Base-by-base conservation (phyloP, 1,140 invertebrate species). In the Hyphantria cunea region DNA sequence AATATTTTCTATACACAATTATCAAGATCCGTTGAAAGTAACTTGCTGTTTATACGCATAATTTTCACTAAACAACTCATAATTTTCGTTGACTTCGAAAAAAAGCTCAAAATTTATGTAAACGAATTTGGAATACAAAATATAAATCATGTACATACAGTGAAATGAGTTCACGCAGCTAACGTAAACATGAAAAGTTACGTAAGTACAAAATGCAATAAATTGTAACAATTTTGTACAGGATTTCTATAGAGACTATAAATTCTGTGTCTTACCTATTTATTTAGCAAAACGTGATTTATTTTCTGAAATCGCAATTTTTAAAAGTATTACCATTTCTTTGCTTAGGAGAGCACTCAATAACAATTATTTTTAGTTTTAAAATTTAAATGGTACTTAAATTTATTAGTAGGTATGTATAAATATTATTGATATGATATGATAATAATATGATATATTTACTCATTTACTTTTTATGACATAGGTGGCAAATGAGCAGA, bases 141-240 rank as follows among this genome's bases (percentile, higher is more conserved):
- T 56, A 56, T 56, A 56, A 56, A 56, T 56, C 53, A 56, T 56
- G 45, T 56, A 56, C 9, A 56, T 47, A 47, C 53, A 34, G 12
- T 42, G 42, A 47, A 56, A 56, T 56, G 42, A 56, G 53, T 56
- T 56, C 53, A 56, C 53, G 53, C 53, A 56, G 42, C 53, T 47
- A 56, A 56, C 32, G 41, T 47, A 25, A 47, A 47, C 13, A 0
- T n/a, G 31, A 47, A 39, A 49, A 49, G n/a, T 11, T 25, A 32
- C 34, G 39, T 60, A 15, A 42, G 39, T 37, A 60, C 34, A 12
- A 60, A 60, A 32, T 60, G 49, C 48, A 50, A 60, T 51, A 60
- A 60, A 60, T 60, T 17, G 37, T 11, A 12, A 51, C 49, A 60
- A 51, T 60, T 60, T 60, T 60, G 25, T 47, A 37, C 7, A 32